Percentiles rank a stretch among this genome's conserved stretches.
Evolutionary conservation across 1,140 invertebrate species (phyloP).

Genomic region (Drosophila sproati): DNA sequence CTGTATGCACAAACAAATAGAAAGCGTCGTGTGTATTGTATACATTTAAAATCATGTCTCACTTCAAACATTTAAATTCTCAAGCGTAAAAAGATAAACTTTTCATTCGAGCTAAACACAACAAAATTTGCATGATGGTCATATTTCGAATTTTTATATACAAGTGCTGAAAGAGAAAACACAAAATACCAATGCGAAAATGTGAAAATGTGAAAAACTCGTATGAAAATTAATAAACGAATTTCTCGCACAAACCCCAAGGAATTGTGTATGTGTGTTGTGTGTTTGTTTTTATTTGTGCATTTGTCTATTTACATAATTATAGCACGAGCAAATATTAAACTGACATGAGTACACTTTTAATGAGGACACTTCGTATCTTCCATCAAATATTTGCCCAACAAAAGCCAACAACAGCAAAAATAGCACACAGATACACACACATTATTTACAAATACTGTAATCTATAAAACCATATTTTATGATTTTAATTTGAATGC

Average conservation of each 20-base stretch:
- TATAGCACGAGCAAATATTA: conserved; percentile 42
- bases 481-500: conserved; percentile 39
- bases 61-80: neutral
- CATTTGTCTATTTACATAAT: conserved; percentile 7
- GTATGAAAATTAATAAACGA: neutral
- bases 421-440: neutral
- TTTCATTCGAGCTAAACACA: neutral
- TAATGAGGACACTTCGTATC: conserved; percentile 46
- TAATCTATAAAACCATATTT: conserved; percentile 27
- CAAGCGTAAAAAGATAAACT: neutral
- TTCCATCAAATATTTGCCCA: conserved; percentile 53
- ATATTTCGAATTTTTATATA: neutral
- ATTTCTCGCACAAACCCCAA: neutral
- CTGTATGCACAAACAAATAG: too few species aligned
- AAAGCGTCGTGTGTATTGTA: too few species aligned
- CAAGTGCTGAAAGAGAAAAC: conserved; percentile 4
- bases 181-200: neutral
- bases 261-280: neutral
- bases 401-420: conserved; percentile 15
- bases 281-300: conserved; percentile 9
- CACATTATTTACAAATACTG: conserved; percentile 5
- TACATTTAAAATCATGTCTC: too few species aligned
- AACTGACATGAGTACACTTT: conserved; percentile 48
- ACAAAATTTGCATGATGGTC: neutral
- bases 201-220: neutral